Evolutionary conservation across 2,797 vertebrate genomes (phyloP), one percentile per base, ranked within the genome.

Genomic region (Dendrocincla tyrannina): DNA sequence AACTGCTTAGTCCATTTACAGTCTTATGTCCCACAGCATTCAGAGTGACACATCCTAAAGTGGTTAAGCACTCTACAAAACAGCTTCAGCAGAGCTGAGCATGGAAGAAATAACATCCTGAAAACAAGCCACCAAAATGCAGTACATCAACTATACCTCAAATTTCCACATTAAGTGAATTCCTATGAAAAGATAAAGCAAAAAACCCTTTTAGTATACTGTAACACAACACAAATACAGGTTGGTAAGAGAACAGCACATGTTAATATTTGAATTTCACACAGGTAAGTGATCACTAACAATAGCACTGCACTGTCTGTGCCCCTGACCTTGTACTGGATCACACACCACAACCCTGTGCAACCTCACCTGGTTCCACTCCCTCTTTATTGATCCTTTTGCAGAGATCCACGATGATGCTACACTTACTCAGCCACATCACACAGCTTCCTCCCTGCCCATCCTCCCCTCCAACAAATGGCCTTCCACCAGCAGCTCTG

Each of bases 391-490:
- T 23, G 46, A 73, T 33, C 86, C 41, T 2, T 47, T 47, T 33
- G n/a, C 13, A 0, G 0, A 49, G 56, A 62, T 10, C 25, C 22
- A 41, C 0, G 0, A 18, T 2, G 11, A 42, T 1, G 6, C 28
- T 62, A 10, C 62, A 10, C 70, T 32, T 35, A n/a, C 47, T 72
- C 17, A n/a, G 10, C 10, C 41, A 11, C 25, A 17, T 22, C 64
- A 39, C 1, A 1, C 18, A 84, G 7, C 49, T 81, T 41, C 46
- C 50, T 86, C 52, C 49, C 32, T 5, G 24, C 11, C 24, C 77
- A 46, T 23, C 56, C 49, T 39, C 30, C 33, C 11, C 9, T 39
- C 6, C 41, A 23, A 3, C 27, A 50, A 15, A 30, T 0, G 3
- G 5, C 10, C 22, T 44, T 62, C 37, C 69, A 64, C 5, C 53